phyloP scores from a whole-genome alignment of 2,888 invertebrate genomes.

The Heliconius erato region DNA sequence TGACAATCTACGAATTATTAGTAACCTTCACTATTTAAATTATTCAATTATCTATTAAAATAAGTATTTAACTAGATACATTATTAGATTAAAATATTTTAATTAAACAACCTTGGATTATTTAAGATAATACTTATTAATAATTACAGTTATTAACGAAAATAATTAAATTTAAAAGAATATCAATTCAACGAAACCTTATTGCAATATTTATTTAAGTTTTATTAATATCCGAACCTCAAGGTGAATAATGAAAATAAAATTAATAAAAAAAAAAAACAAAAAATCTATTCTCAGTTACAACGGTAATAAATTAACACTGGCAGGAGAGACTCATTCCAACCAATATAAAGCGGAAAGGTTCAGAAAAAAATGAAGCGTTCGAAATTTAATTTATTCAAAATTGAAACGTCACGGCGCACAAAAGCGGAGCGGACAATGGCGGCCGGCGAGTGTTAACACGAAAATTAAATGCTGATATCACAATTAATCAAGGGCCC shows the following conservation, averaged over 20 bases:
- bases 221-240: conserved; percentile 57
- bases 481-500: conserved; percentile 85
- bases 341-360: conserved; percentile 70
- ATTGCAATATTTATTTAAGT: conserved; percentile 37
- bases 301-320: conserved; percentile 81
- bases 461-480: conserved; percentile 86
- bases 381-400: conserved; percentile 86
- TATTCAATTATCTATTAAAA: background rate
- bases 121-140: conserved; percentile 6
- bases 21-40: background rate
- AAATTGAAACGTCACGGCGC: conserved; percentile 85
- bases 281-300: conserved; percentile 71
- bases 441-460: conserved; percentile 81
- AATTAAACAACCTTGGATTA: conserved; percentile 5
- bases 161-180: conserved; percentile 18
- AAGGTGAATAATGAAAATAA: conserved; percentile 65
- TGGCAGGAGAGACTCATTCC: conserved; percentile 75
- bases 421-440: conserved; percentile 82
- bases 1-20: background rate
- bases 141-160: conserved; percentile 18
- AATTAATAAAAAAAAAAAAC: conserved; percentile 54
- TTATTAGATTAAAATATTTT: background rate
- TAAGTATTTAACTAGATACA: background rate
- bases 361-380: conserved; percentile 81
- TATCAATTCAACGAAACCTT: conserved; percentile 20